Conservation (phyloP, 1,140 invertebrate species). For the Heliothis virescens region DNA sequence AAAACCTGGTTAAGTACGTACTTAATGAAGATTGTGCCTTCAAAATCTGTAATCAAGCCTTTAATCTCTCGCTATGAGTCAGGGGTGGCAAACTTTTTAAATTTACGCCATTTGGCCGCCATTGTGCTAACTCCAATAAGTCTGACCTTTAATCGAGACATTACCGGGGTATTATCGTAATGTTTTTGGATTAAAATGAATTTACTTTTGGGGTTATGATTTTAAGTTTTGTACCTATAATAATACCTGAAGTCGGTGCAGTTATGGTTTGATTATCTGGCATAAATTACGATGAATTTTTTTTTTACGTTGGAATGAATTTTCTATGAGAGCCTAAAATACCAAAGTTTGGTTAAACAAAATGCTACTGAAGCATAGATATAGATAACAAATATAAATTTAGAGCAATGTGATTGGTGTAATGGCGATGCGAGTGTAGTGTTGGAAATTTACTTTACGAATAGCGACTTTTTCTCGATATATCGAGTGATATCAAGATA, state of each 20-base stretch:
- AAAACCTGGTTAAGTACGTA: slow-evolving; percentile 23
- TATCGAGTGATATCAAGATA: slow-evolving; percentile 33
- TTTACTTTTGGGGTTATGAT: background rate
- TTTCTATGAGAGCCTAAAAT: too few species aligned
- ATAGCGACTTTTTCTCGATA: too few species aligned
- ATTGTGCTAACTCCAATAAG: slow-evolving; percentile 10
- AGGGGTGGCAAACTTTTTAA: background rate
- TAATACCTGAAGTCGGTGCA: too few species aligned
- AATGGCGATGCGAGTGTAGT: too few species aligned
- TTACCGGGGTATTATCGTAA: background rate
- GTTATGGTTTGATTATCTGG: too few species aligned
- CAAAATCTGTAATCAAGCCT: slow-evolving; percentile 34
- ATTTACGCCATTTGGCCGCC: slow-evolving; percentile 2
- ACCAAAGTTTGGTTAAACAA: too few species aligned
- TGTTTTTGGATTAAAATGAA: background rate
- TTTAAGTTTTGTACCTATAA: background rate
- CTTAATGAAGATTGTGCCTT: slow-evolving; percentile 34
- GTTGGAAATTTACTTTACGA: too few species aligned
- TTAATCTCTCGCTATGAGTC: slow-evolving; percentile 5
- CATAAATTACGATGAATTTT: too few species aligned
- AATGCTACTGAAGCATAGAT: too few species aligned
- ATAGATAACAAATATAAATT: too few species aligned
- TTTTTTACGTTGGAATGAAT: too few species aligned
- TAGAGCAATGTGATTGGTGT: too few species aligned
- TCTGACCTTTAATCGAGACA: background rate